Evolutionary conservation across 35 echinoderm and acorn worm genomes (phyloP).

Genomic region (Apostichopus parvimensis): DNA sequence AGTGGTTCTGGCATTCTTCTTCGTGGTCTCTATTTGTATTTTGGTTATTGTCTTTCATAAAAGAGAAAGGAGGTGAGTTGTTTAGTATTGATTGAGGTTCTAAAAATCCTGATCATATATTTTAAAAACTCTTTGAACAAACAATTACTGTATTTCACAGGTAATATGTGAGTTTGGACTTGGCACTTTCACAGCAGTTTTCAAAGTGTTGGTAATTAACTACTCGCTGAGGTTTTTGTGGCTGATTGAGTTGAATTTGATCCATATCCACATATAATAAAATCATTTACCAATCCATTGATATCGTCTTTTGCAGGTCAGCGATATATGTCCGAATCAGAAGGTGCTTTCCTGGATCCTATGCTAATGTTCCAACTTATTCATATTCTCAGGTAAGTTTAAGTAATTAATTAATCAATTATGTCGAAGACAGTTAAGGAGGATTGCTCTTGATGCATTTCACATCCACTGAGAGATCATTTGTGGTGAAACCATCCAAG

Average conservation of each 20-base stretch:
- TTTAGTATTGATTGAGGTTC: too few relatives aligned
- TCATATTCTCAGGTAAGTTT: slow-evolving; percentile 83
- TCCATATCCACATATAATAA: too few relatives aligned
- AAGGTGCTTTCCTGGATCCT: slow-evolving; percentile 75
- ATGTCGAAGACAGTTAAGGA: not conserved
- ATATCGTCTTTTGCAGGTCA: slow-evolving; percentile 50
- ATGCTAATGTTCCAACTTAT: slow-evolving; percentile 86
- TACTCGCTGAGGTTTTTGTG: too few relatives aligned
- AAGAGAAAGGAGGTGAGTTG: slow-evolving; percentile 74
- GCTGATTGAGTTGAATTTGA: too few relatives aligned
- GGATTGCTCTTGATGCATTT: slow-evolving; percentile 6
- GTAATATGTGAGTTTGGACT: too few relatives aligned
- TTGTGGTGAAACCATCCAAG: not conserved
- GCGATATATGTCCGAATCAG: slow-evolving; percentile 66
- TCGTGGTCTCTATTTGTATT: slow-evolving; percentile 65
- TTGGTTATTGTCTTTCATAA: slow-evolving; percentile 84
- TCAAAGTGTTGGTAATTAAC: too few relatives aligned
- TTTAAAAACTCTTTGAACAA: too few relatives aligned
- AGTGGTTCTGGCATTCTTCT: slow-evolving; percentile 53
- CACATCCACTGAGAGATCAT: slow-evolving; percentile 11
- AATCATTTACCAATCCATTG: too few relatives aligned
- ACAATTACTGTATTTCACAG: too few relatives aligned
- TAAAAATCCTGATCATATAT: too few relatives aligned
- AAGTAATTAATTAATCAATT: not conserved
- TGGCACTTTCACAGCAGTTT: too few relatives aligned